A percentile compares a stretch with the other conserved stretches of the same genome.
These are phyloP conservation scores for Papilio helenus DNA, from an alignment of 1,140 invertebrate species.

Conservation along the genomic window DNA sequence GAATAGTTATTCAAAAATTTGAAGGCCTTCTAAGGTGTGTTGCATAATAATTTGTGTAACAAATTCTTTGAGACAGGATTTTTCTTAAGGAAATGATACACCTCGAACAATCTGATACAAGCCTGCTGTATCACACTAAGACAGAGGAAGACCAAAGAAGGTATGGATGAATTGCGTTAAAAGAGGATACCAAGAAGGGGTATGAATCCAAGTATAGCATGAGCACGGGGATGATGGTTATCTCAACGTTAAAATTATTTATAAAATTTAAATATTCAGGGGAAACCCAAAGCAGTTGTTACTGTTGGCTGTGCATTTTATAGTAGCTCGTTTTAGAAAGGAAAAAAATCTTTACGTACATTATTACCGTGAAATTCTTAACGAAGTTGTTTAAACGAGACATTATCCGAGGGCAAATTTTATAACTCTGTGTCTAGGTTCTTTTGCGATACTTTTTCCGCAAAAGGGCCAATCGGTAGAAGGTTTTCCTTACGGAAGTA, in stretches of 20 bases:
- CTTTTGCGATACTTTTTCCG: constrained; percentile 18
- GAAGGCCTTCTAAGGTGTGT: not conserved
- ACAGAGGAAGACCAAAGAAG: too few relatives aligned
- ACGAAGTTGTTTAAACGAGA: not conserved
- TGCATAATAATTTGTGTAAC: not conserved
- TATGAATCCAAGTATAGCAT: too few relatives aligned
- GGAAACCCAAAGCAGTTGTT: too few relatives aligned
- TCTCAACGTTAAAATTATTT: too few relatives aligned
- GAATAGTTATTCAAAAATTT: not conserved
- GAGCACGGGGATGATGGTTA: too few relatives aligned
- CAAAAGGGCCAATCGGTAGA: constrained; percentile 45
- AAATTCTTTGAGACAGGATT: not conserved
- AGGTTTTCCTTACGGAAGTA: constrained; percentile 62
- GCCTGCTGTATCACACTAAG: not conserved
- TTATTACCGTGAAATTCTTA: constrained; percentile 17
- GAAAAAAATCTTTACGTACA: not conserved
- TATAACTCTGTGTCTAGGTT: not conserved
- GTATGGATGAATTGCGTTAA: too few relatives aligned
- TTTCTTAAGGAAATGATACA: not conserved
- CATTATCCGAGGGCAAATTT: constrained; percentile 18
- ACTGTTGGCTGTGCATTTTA: not conserved
- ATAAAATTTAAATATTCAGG: too few relatives aligned
- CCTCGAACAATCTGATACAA: not conserved
- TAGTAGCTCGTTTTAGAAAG: not conserved
- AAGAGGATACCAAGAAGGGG: too few relatives aligned